Percentiles rank a stretch among this genome's conserved stretches.
Conservation (phyloP, 2,113 vertebrate species). For the Lipotes vexillifer region DNA sequence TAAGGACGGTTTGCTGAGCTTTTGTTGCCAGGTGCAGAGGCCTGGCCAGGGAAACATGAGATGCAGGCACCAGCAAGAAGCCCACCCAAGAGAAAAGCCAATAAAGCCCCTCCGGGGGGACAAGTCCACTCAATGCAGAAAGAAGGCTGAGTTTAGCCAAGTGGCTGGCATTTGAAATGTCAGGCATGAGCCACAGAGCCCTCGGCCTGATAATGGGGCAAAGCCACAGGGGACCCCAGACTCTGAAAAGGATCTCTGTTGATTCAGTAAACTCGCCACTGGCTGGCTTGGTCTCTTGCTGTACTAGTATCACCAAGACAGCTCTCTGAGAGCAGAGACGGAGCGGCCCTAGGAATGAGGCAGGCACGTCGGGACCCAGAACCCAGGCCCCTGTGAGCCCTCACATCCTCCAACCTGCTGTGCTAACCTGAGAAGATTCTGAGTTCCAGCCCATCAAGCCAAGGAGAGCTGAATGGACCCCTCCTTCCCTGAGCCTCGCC, state of each 20-base stretch:
- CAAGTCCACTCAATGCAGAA: not conserved
- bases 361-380: fast-evolving
- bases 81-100: not conserved
- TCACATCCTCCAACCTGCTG: not conserved
- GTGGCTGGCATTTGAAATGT: not conserved
- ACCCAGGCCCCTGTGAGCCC: not conserved
- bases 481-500: not conserved
- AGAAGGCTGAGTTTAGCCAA: not conserved
- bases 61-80: not conserved
- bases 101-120: not conserved
- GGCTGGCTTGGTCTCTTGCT: not conserved
- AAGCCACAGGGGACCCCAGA: not conserved
- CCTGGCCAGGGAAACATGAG: not conserved
- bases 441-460: not conserved
- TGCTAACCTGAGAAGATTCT: not conserved
- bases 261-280: not conserved
- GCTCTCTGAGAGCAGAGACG: not conserved
- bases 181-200: fast-evolving
- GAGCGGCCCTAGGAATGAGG: not conserved
- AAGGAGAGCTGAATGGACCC: no score
- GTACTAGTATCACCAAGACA: not conserved
- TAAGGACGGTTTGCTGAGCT: not conserved
- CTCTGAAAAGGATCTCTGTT: not conserved
- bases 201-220: not conserved
- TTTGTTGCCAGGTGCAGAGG: not conserved